phyloP scores from a whole-genome alignment of 2,797 vertebrate species.

The Aldrovandia affinis region DNA sequence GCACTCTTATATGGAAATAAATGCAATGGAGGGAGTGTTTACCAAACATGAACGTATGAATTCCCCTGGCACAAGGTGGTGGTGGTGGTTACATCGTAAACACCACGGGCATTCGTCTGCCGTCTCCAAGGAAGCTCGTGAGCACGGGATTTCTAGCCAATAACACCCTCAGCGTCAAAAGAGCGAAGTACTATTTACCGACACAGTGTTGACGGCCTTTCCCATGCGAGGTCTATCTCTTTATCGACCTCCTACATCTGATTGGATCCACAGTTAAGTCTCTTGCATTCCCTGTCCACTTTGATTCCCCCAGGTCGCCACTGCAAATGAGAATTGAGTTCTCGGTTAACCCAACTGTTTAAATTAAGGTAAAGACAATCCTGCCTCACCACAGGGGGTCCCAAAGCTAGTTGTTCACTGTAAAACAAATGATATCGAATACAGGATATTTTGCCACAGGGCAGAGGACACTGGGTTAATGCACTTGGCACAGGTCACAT shows the following conservation, averaged over 20 bases:
- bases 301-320: background rate
- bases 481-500: constrained; percentile 20
- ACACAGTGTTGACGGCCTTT: background rate
- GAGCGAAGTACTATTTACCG: background rate
- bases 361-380: background rate
- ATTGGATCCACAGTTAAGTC: background rate
- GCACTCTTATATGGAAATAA: constrained; percentile 38
- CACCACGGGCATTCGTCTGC: background rate
- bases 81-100: constrained; percentile 16
- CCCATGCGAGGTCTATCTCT: too few species aligned
- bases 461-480: background rate
- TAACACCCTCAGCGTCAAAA: background rate
- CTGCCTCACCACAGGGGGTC: background rate
- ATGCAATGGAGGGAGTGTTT: constrained; percentile 38
- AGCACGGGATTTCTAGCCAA: constrained; percentile 16
- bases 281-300: background rate
- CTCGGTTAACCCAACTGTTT: background rate
- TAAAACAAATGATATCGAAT: too few species aligned
- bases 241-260: too few species aligned
- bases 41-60: constrained; percentile 33
- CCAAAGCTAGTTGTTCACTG: too few species aligned
- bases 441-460: background rate
- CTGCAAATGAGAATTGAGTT: constrained; percentile 4
- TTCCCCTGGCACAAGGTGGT: constrained; percentile 21
- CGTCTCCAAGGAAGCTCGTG: constrained; percentile 22